These are phyloP conservation scores for Erpornis zantholeuca DNA, from an alignment of 2,113 vertebrate genomes.

Conservation along the genomic window DNA sequence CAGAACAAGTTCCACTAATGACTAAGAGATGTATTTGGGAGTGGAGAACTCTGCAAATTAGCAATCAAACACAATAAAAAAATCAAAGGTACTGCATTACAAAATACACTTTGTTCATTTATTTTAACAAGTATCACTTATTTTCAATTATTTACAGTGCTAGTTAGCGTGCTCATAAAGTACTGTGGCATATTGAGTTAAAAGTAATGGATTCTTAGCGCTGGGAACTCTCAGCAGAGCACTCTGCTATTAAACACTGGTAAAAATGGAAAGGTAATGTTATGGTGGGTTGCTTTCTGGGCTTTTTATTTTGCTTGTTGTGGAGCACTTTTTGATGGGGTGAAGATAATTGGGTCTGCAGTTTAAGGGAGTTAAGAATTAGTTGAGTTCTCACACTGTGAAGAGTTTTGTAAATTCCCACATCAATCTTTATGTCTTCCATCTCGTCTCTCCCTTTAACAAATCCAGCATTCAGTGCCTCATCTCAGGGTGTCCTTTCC, in stretches of 20 bases:
- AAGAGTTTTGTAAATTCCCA: conserved; percentile 16
- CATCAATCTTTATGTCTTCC: background rate
- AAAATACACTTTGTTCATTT: conserved; percentile 64
- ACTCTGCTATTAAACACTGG: conserved; percentile 15
- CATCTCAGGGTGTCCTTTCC: conserved; percentile 25
- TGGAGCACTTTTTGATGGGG: background rate
- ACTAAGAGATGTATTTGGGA: conserved; percentile 44
- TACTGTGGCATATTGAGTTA: conserved; percentile 41
- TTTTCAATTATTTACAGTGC: conserved; percentile 69
- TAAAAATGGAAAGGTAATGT: background rate
- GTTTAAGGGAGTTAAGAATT: conserved; percentile 17
- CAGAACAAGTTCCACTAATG: conserved; percentile 52
- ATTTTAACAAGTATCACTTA: conserved; percentile 69
- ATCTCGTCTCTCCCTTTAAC: background rate
- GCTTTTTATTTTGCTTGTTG: background rate
- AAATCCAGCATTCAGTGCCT: background rate
- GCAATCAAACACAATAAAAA: conserved; percentile 62
- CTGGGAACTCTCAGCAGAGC: conserved; percentile 31
- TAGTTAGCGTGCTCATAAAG: conserved; percentile 52
- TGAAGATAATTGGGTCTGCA: conserved; percentile 23
- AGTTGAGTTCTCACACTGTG: background rate
- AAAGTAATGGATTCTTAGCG: conserved; percentile 55
- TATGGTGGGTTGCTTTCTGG: background rate
- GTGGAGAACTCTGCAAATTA: conserved; percentile 43
- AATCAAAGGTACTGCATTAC: conserved; percentile 49